These are phyloP conservation scores for Tringa solitaria DNA, from an alignment of 2,113 vertebrate genomes.

Conservation along the genomic window DNA sequence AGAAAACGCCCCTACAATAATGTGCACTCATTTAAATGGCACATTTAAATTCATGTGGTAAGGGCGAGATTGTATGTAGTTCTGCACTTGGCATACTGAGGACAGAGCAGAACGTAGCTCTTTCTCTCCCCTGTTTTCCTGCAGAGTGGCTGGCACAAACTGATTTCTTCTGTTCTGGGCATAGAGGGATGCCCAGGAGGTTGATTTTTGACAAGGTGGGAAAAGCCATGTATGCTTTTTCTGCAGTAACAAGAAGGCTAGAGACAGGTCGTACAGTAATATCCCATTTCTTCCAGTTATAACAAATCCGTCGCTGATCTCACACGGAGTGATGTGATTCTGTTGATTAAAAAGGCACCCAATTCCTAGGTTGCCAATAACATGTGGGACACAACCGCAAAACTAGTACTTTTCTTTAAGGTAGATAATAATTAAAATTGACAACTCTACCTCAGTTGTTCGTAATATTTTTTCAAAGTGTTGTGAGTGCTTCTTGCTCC, in stretches of 20 bases:
- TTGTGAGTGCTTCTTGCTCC: background rate
- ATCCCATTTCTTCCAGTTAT: background rate
- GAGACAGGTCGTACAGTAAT: background rate
- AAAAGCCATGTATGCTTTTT: background rate
- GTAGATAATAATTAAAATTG: background rate
- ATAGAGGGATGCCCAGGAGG: background rate
- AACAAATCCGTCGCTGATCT: background rate
- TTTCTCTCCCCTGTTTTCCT: background rate
- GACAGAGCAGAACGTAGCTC: background rate
- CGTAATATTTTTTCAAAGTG: background rate
- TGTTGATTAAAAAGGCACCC: background rate
- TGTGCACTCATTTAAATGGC: background rate
- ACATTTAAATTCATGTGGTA: background rate
- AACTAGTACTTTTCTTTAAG: background rate
- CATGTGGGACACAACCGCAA: background rate
- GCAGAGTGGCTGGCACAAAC: background rate
- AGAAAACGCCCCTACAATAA: background rate
- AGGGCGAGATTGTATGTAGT: background rate
- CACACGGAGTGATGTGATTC: background rate
- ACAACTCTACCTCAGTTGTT: background rate
- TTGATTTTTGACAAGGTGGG: background rate
- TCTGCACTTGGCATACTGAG: background rate
- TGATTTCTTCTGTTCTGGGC: background rate
- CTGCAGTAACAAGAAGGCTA: background rate
- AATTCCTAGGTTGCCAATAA: background rate